Percentiles rank a stretch among this genome's conserved stretches.
Evolutionary conservation across 1,140 invertebrate species (phyloP).

Genomic region (Diachasmimorpha longicaudata): DNA sequence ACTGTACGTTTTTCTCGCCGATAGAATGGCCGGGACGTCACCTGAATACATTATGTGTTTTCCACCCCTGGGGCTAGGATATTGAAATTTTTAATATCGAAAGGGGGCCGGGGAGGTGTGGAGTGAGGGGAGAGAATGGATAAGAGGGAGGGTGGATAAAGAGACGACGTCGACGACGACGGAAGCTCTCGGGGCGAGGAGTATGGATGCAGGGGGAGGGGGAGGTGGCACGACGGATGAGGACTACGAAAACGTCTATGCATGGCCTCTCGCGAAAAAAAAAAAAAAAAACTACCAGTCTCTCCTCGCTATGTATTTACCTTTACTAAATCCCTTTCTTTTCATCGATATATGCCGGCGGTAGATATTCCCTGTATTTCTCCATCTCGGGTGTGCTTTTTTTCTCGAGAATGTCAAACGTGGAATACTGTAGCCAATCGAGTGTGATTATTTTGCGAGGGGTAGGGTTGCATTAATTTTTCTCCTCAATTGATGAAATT

Average conservation of each 20-base stretch:
- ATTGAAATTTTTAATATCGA: constrained; percentile 66
- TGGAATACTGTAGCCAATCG: neutral
- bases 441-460: neutral
- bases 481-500: no score
- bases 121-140: neutral
- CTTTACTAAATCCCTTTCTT: neutral
- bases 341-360: neutral
- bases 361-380: neutral
- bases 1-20: constrained; percentile 64
- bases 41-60: constrained; percentile 65
- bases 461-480: no score
- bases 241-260: constrained; percentile 6
- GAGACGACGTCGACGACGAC: constrained; percentile 22
- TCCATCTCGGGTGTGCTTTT: neutral
- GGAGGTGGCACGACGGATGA: neutral
- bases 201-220: neutral
- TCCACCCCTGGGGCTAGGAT: constrained; percentile 63
- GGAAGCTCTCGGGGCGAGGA: constrained; percentile 18
- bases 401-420: neutral
- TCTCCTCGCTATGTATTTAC: neutral
- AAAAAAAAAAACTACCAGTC: neutral
- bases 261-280: neutral
- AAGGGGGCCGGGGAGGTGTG: constrained; percentile 24
- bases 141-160: neutral
- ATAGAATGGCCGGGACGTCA: constrained; percentile 64